phyloP scores from a whole-genome alignment of 64 coral and sea anemone species.

The Trachythela sp. region DNA sequence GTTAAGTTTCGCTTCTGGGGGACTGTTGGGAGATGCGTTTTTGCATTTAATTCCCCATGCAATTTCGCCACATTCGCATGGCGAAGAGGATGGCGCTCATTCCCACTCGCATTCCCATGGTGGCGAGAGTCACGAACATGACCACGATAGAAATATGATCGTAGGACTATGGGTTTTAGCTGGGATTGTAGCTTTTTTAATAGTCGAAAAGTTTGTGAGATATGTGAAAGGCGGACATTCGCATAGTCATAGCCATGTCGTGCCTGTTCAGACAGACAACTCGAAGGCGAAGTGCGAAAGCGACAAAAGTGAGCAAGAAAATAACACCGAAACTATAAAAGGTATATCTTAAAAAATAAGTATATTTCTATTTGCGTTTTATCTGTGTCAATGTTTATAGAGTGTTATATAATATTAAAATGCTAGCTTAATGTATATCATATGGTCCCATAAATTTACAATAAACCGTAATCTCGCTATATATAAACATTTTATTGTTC shows the following conservation, averaged over 20 bases:
- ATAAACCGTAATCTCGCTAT: no score
- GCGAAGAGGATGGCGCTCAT: slow-evolving; percentile 59
- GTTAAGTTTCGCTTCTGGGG: slow-evolving; percentile 86
- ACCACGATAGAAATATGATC: slow-evolving; percentile 77
- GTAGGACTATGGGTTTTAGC: slow-evolving; percentile 99
- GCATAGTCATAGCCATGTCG: slow-evolving; percentile 70
- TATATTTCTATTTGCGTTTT: neutral
- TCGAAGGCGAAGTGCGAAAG: slow-evolving; percentile 14
- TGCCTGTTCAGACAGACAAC: slow-evolving; percentile 25
- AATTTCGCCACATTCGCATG: slow-evolving; percentile 81
- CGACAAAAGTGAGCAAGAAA: slow-evolving; percentile 31
- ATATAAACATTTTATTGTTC: no score
- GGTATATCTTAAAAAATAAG: slow-evolving; percentile 49
- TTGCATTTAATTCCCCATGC: slow-evolving; percentile 98
- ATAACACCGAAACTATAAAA: slow-evolving; percentile 67
- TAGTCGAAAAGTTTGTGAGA: slow-evolving; percentile 95
- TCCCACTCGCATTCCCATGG: slow-evolving; percentile 66
- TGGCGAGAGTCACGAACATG: slow-evolving; percentile 41
- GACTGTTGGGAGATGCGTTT: slow-evolving; percentile 89
- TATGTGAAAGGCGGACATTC: slow-evolving; percentile 72
- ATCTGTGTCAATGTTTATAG: neutral
- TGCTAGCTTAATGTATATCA: no score
- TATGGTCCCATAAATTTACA: no score
- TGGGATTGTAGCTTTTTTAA: slow-evolving; percentile 87
- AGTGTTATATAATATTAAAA: neutral